Evolutionary conservation across 2,113 vertebrate species (phyloP).

Genomic region (Cyprinus carpio): DNA sequence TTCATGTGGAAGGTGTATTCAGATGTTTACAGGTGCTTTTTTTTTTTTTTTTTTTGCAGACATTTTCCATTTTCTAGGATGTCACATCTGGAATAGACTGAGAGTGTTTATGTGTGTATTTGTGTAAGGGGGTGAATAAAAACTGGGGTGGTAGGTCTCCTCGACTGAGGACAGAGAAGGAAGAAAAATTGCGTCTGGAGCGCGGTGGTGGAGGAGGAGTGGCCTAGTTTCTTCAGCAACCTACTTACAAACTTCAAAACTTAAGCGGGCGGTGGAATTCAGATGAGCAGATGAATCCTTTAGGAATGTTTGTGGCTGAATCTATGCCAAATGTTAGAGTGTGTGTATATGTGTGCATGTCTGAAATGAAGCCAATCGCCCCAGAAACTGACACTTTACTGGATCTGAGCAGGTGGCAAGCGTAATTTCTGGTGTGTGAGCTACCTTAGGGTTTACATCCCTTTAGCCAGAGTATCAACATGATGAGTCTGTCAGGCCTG

Average conservation of each 20-base stretch:
- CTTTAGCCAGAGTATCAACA: background rate
- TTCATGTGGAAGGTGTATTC: background rate
- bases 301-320: constrained; percentile 55
- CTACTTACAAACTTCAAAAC: constrained; percentile 62
- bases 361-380: constrained; percentile 43
- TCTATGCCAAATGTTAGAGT: constrained; percentile 52
- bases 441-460: constrained; percentile 12
- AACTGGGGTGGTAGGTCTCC: constrained; percentile 49
- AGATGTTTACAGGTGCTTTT: background rate
- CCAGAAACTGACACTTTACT: constrained; percentile 31
- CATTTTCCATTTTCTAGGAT: constrained; percentile 33
- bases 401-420: constrained; percentile 29
- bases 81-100: constrained; percentile 16
- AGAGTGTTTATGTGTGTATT: constrained; percentile 42
- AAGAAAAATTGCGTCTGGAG: constrained; percentile 47
- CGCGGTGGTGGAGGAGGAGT: constrained; percentile 47
- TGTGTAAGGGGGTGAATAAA: constrained; percentile 43
- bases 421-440: background rate
- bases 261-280: constrained; percentile 54
- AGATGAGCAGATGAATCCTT: constrained; percentile 60
- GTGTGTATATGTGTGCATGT: constrained; percentile 17
- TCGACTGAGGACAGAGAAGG: constrained; percentile 45
- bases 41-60: constrained; percentile 14
- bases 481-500: background rate
- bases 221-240: constrained; percentile 59